Base-by-base conservation (phyloP, 2,888 invertebrate species). In the Busseola fusca region DNA sequence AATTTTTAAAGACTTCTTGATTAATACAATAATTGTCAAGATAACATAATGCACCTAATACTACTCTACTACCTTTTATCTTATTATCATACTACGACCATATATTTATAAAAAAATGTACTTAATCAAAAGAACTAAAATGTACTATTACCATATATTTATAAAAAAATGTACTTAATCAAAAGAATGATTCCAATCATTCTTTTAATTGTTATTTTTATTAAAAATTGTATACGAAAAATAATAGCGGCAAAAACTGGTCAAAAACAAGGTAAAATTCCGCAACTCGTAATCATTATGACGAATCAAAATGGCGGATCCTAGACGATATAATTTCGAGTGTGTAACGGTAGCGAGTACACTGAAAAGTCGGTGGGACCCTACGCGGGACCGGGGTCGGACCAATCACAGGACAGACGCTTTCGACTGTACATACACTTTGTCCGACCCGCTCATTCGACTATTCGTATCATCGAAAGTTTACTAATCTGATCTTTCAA, bases 261-360 rank as follows among this genome's bases (percentile, higher is more conserved):
- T 70, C 21, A 50, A 37, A 64, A 76, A 79, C 2, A 62, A 76
- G 34, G 12, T 56, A 40, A 54, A 63, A 60, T 75, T 71, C 56
- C 48, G 65, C 48, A 72, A 72, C 80, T 80, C 77, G 77, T 78
- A 72, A 74, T 78, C 56, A 64, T 73, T 74, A 69, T 57, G 76
- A 76, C 68, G 79, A 85, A 83, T 86, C 90, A 89, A 89, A 87
- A 89, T 89, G 89, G 89, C 90, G 89, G 88, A 87, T 86, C 78
- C 79, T 83, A 84, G 82, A 79, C 82, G 81, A 81, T 83, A 81
- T 80, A 76, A 77, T 78, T 85, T 82, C 74, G 78, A 76, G 76
- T 76, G 70, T 78, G 72, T 83, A 86, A 86, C 81, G 81, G 84
- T 81, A 83, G 79, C 74, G 71, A 75, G 69, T 78, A 69, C 64